Evolutionary conservation across 2,888 invertebrate species (phyloP).

Genomic region (Noctua pronuba): DNA sequence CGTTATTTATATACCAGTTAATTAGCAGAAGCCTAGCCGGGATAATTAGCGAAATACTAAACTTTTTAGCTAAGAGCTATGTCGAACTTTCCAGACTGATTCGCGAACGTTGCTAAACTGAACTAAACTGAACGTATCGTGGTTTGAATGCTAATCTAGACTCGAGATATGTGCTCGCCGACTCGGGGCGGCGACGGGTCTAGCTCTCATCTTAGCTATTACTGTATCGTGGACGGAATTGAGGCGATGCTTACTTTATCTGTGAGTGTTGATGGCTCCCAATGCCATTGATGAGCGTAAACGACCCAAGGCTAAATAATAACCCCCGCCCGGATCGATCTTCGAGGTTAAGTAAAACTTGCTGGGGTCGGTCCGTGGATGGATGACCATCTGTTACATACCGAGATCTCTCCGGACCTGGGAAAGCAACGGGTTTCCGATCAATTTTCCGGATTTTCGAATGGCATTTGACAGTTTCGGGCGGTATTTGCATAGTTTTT

Average conservation of each 20-base stretch:
- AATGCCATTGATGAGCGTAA: background rate
- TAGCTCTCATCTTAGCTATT: background rate
- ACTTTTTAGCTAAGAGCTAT: background rate
- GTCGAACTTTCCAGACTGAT: constrained; percentile 28
- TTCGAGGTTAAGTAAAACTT: background rate
- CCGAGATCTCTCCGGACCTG: background rate
- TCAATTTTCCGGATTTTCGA: too few species aligned
- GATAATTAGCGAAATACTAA: constrained; percentile 39
- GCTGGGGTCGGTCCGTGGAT: background rate
- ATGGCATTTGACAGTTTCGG: too few species aligned
- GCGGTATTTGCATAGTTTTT: background rate
- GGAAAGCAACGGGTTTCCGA: background rate
- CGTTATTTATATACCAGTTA: constrained; percentile 16
- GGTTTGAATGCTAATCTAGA: constrained; percentile 20
- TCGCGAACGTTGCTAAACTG: background rate
- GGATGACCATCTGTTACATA: background rate
- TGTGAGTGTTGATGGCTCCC: background rate
- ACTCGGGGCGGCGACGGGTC: background rate
- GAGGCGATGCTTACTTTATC: background rate
- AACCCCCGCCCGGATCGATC: background rate
- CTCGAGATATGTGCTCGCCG: background rate
- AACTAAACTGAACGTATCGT: constrained; percentile 9
- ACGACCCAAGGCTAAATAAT: background rate
- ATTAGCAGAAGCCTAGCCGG: constrained; percentile 5
- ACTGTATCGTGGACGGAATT: background rate